A percentile compares a stretch with the other conserved stretches of the same genome.
These are phyloP conservation scores for Heliconius ethilla DNA, from an alignment of 2,888 invertebrate species.

Conservation along the genomic window DNA sequence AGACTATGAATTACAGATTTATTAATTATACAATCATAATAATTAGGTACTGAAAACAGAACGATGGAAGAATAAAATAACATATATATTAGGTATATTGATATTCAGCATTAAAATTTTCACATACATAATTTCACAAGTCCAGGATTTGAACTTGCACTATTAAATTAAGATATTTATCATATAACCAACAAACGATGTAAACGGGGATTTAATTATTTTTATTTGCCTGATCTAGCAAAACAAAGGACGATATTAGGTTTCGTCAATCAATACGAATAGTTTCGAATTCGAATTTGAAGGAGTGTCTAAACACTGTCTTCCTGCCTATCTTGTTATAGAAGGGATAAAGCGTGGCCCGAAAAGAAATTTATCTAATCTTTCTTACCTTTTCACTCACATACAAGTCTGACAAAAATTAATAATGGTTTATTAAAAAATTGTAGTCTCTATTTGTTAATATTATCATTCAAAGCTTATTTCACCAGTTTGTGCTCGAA, in stretches of 20 bases:
- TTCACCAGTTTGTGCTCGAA: neutral
- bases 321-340: too few relatives aligned
- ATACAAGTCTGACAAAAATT: neutral
- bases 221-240: too few relatives aligned
- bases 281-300: too few relatives aligned
- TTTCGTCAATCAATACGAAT: too few relatives aligned
- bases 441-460: neutral
- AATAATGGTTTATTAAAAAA: neutral
- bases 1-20: too few relatives aligned
- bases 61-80: neutral
- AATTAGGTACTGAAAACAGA: neutral
- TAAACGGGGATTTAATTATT: too few relatives aligned
- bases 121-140: too few relatives aligned
- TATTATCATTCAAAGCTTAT: neutral
- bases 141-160: neutral
- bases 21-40: neutral
- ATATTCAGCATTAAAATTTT: too few relatives aligned
- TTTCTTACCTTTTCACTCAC: neutral
- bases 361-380: neutral
- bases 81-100: too few relatives aligned
- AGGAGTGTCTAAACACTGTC: too few relatives aligned
- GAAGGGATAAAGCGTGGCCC: too few relatives aligned
- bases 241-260: too few relatives aligned
- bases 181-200: neutral
- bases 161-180: neutral